phyloP scores from a whole-genome alignment of 2,888 invertebrate species.

The Cataglyphis cursor region DNA sequence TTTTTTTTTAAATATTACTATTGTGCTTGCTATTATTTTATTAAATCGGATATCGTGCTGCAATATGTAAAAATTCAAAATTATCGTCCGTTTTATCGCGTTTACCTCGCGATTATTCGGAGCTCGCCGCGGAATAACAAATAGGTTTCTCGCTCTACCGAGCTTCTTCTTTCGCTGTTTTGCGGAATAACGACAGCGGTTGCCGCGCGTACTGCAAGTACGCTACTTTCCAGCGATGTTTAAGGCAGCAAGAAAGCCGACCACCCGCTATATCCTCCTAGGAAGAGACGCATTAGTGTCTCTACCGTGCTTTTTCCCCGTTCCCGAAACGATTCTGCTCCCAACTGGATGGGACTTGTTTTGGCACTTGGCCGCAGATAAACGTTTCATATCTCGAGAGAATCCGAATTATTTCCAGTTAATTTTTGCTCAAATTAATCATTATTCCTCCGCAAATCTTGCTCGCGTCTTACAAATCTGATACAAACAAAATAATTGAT shows the following conservation, averaged over 20 bases:
- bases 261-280: constrained; percentile 32
- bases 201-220: constrained; percentile 47
- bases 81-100: constrained; percentile 15
- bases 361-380: constrained; percentile 71
- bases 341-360: constrained; percentile 68
- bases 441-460: background rate
- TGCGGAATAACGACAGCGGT: constrained; percentile 64
- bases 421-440: constrained; percentile 40
- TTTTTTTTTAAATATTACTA: too few relatives aligned
- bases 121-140: constrained; percentile 39
- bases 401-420: constrained; percentile 15
- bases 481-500: too few relatives aligned
- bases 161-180: constrained; percentile 58
- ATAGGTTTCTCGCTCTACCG: constrained; percentile 44
- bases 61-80: background rate
- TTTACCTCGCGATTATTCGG: constrained; percentile 36
- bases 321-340: constrained; percentile 60
- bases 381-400: constrained; percentile 37
- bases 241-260: constrained; percentile 66
- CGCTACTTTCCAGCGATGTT: constrained; percentile 68
- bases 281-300: constrained; percentile 61
- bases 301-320: constrained; percentile 64
- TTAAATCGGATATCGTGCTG: background rate
- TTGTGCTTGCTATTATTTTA: background rate
- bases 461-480: background rate